Conservation (phyloP, 2,113 vertebrate genomes). For the Rhinoptilus africanus region DNA sequence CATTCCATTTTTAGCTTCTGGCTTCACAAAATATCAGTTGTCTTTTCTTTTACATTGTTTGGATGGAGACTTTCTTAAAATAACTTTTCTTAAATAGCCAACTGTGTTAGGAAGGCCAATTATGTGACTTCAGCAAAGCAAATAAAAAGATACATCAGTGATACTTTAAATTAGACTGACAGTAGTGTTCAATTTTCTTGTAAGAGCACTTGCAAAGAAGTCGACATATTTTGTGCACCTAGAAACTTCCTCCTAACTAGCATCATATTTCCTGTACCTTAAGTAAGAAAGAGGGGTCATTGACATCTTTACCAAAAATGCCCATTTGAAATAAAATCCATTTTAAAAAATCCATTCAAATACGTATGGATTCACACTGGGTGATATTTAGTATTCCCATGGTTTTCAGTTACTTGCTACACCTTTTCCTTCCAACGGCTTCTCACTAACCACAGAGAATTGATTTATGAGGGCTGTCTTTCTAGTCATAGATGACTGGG, state of each 20-base stretch:
- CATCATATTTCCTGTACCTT: constrained; percentile 20
- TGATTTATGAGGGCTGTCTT: neutral
- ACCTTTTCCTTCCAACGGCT: neutral
- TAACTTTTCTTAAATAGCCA: constrained; percentile 59
- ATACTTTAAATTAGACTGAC: constrained; percentile 60
- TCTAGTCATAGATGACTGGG: neutral
- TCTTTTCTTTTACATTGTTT: constrained; percentile 42
- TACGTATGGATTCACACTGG: neutral
- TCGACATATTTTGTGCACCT: constrained; percentile 42
- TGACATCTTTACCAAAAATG: neutral
- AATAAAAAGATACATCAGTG: constrained; percentile 48
- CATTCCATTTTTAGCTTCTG: constrained; percentile 40
- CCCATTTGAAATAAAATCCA: neutral
- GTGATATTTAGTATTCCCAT: neutral
- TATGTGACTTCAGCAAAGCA: constrained; percentile 63
- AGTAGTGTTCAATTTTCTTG: constrained; percentile 59
- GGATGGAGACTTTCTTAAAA: constrained; percentile 59
- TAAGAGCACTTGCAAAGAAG: constrained; percentile 39
- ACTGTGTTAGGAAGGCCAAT: constrained; percentile 23
- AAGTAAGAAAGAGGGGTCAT: neutral
- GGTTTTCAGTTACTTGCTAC: neutral
- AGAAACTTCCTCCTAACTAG: constrained; percentile 40
- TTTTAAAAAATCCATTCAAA: too few species aligned
- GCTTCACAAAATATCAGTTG: constrained; percentile 27
- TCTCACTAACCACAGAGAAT: neutral